Evolutionary conservation across 53 echinoderm and acorn worm species (phyloP), one percentile per base, ranked within the genome.

Genomic region (Astropecten irregularis): DNA sequence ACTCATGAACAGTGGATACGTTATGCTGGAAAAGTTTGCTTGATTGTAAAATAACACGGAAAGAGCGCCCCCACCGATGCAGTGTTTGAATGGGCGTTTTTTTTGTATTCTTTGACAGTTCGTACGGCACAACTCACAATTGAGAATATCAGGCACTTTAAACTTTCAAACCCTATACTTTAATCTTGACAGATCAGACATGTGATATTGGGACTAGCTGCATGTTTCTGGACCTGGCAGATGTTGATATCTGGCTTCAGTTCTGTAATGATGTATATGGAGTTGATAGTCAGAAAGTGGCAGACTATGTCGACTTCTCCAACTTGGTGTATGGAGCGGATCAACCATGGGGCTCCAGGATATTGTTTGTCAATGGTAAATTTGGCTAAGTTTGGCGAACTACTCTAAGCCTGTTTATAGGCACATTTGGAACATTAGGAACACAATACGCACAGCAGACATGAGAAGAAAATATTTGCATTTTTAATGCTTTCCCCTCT

Each of bases 321-420:
- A 91, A 91, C 59, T 35, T 26, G 15, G 87, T 77, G 79, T 91
- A 91, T 33, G 91, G 91, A n/a, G 73, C 83, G 35, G 84, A 87
- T 28, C 51, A 48, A 21, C 91, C 91, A 27, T 83, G 76, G 37
- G 87, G 87, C 4, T 67, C 83, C n/a, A 83, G 91, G 50, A 77
- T 91, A 63, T n/a, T 91, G 30, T 91, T 91, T 69, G 76, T 82
- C 25, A 91, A 91, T 56, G 91, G 91, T 91, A 67, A 40, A 39
- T 36, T 11, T 36, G 18, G 21, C 0, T 33, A 1, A 32, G 15
- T 40, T 34, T 39, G 21, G 7, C 20, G 13, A 21, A 21, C 5
- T 10, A n/a, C n/a, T n/a, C 23, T 69, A 9, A n/a, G 18, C 22
- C 7, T 11, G 9, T 26, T n/a, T 20, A n/a, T 59, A n/a, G 27